Evolutionary conservation across 2,797 vertebrate species (phyloP).

Genomic region (Eleutherodactylus coqui): DNA sequence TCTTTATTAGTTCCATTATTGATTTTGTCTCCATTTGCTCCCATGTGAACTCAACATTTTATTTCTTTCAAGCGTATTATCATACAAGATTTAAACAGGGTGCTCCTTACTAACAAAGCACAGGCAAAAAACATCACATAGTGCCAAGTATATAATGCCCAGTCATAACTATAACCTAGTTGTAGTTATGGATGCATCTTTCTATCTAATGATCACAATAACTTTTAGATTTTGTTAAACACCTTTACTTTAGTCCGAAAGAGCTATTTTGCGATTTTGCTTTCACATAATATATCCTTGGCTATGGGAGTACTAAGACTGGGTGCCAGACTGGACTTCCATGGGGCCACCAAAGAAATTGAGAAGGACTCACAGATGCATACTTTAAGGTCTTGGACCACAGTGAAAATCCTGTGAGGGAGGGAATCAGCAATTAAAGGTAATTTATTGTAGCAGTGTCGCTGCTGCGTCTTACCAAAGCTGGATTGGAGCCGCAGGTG

Average conservation of each 20-base stretch:
- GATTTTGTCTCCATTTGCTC: not conserved
- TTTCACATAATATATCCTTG: too few relatives aligned
- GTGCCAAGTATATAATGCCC: not conserved
- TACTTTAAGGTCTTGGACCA: too few relatives aligned
- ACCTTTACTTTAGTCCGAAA: not conserved
- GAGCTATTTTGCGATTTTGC: too few relatives aligned
- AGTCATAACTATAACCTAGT: not conserved
- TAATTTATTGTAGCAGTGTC: too few relatives aligned
- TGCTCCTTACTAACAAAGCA: not conserved
- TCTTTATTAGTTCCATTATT: conserved; percentile 7
- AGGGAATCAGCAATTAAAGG: too few relatives aligned
- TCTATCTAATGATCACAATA: not conserved
- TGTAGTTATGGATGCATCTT: not conserved
- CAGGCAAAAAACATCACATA: not conserved
- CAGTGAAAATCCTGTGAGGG: too few relatives aligned
- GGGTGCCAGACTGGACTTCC: too few relatives aligned
- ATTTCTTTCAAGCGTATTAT: not conserved
- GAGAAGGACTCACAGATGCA: too few relatives aligned
- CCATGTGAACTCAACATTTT: not conserved
- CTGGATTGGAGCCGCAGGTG: too few relatives aligned
- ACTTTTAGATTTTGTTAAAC: not conserved
- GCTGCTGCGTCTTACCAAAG: too few relatives aligned
- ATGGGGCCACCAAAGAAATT: too few relatives aligned
- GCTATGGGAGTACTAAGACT: too few relatives aligned
- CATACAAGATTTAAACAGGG: not conserved